Conservation (phyloP, 2,888 invertebrate species). For the Bugulina stolonifera region DNA sequence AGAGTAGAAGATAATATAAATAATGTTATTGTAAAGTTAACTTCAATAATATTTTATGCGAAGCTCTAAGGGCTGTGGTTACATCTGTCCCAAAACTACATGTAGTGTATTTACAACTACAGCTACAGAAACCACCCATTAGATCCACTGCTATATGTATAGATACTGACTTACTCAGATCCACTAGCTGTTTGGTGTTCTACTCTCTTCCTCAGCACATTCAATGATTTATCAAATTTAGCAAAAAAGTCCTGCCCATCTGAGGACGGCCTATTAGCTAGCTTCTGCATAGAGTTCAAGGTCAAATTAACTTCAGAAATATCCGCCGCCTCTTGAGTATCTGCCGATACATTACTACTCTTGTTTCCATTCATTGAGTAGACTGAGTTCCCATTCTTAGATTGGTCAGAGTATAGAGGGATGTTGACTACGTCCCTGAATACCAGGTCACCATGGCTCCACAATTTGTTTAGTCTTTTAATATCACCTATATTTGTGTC, state of each 20-base stretch:
- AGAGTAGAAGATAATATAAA: no score
- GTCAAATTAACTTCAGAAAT: neutral
- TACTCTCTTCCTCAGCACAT: neutral
- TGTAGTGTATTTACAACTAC: neutral
- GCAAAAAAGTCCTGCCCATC: conserved; percentile 10
- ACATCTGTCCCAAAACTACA: no score
- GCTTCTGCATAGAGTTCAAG: neutral
- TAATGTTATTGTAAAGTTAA: no score
- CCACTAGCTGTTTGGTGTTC: neutral
- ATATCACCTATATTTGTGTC: conserved; percentile 10
- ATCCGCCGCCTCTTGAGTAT: neutral
- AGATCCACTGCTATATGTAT: neutral
- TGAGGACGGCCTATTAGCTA: neutral
- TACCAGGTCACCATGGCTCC: neutral
- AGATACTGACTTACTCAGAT: neutral
- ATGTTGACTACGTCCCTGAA: conserved; percentile 9
- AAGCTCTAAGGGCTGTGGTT: no score
- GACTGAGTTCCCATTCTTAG: neutral
- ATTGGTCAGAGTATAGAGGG: neutral
- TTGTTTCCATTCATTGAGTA: neutral
- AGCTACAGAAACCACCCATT: neutral
- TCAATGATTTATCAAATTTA: conserved; percentile 20
- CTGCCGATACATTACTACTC: neutral
- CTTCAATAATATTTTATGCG: no score
- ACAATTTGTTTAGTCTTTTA: neutral